Percentiles rank a stretch among this genome's conserved stretches.
These are phyloP conservation scores for Pipistrellus pygmaeus DNA, from an alignment of 2,797 vertebrate genomes.

Conservation along the genomic window DNA sequence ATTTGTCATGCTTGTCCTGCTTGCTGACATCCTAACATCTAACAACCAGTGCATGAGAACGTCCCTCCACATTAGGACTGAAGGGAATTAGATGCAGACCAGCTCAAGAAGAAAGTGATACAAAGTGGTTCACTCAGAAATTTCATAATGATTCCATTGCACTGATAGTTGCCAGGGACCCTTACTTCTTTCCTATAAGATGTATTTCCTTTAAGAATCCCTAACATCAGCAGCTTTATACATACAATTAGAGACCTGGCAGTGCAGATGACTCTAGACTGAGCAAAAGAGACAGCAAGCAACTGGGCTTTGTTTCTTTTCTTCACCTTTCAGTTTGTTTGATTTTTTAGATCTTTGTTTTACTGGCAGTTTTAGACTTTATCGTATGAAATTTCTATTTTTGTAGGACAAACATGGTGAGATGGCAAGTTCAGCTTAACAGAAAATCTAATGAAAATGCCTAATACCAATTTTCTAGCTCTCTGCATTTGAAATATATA, in stretches of 20 bases:
- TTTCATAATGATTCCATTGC: not conserved
- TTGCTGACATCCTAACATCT: constrained; percentile 73
- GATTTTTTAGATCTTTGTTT: constrained; percentile 28
- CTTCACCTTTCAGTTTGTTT: not conserved
- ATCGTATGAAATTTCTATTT: not conserved
- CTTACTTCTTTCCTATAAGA: not conserved
- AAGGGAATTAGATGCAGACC: not conserved
- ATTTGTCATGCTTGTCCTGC: constrained; percentile 75
- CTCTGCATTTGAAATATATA: not conserved
- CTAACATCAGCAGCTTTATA: not conserved
- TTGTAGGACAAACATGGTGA: not conserved
- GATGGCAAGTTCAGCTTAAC: constrained; percentile 25
- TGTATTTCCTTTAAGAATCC: not conserved
- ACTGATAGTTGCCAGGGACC: not conserved
- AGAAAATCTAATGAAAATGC: constrained; percentile 24
- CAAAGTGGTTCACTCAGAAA: not conserved
- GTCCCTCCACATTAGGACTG: not conserved
- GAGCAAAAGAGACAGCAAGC: not conserved
- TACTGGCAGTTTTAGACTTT: not conserved
- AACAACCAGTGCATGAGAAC: constrained; percentile 71
- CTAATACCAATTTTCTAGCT: not conserved
- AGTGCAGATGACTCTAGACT: not conserved
- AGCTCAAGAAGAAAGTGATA: not conserved
- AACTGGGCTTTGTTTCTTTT: not conserved
- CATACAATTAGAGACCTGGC: not conserved